phyloP scores from a whole-genome alignment of 2,113 vertebrate species.

The Smithornis capensis region DNA sequence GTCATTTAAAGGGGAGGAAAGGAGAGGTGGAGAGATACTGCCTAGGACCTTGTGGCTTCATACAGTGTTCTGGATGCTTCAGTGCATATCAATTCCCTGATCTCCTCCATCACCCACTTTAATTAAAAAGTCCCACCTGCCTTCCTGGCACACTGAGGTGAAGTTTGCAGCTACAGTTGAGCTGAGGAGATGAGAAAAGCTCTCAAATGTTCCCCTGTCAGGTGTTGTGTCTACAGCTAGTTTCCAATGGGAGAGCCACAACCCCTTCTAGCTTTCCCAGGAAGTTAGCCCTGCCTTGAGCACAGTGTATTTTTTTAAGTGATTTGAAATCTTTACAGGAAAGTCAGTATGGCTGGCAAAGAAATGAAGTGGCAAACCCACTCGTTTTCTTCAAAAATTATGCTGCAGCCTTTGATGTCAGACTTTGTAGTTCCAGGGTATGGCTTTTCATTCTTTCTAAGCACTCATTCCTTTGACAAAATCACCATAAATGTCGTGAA shows the following conservation, averaged over 20 bases:
- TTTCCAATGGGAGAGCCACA: background rate
- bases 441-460: background rate
- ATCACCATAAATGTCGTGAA: background rate
- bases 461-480: background rate
- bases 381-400: background rate
- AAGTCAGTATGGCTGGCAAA: background rate
- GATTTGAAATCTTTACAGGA: background rate
- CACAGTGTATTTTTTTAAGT: background rate
- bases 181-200: background rate
- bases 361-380: background rate
- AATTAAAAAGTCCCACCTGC: background rate
- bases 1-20: background rate
- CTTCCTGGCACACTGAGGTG: background rate
- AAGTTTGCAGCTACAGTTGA: background rate
- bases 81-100: background rate
- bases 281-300: background rate
- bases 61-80: background rate
- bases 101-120: background rate
- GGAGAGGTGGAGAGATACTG: background rate
- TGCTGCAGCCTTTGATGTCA: background rate
- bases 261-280: background rate
- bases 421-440: background rate
- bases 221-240: no score
- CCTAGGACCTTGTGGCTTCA: background rate
- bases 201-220: background rate